Conservation (phyloP, 1,140 invertebrate genomes). For the Potamilus streckersoni region DNA sequence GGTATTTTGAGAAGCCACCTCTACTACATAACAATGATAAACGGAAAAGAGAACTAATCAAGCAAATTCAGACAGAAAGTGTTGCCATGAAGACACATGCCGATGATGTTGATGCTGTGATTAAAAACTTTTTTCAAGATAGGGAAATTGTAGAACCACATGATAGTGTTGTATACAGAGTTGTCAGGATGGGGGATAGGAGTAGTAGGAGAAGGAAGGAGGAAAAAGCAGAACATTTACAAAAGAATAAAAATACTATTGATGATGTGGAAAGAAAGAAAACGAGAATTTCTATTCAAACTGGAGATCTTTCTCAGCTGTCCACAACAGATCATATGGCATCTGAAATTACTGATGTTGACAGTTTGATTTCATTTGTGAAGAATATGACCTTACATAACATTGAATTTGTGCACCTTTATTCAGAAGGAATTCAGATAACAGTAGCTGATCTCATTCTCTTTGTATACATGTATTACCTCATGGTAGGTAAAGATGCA, state of each 20-base stretch:
- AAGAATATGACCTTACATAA: conserved; percentile 43
- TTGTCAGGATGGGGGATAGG: no score
- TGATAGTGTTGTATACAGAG: conserved; percentile 20
- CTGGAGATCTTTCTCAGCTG: no score
- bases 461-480: conserved; percentile 77
- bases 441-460: conserved; percentile 88
- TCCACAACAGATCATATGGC: no score
- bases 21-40: conserved; percentile 90
- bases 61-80: conserved; percentile 42
- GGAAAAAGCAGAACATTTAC: no score
- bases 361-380: conserved; percentile 32
- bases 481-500: conserved; percentile 69
- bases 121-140: conserved; percentile 19
- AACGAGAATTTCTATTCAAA: no score
- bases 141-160: conserved; percentile 16
- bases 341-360: conserved; percentile 4
- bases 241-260: no score
- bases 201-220: no score
- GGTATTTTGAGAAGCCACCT: conserved; percentile 86
- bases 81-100: conserved; percentile 2
- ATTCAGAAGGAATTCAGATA: conserved; percentile 85
- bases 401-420: conserved; percentile 73
- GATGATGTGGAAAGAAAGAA: no score
- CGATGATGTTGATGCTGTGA: conserved; percentile 3
- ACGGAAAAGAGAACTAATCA: conserved; percentile 71